These are phyloP conservation scores for Anoplophora glabripennis DNA, from an alignment of 1,140 invertebrate species.

Conservation along the genomic window DNA sequence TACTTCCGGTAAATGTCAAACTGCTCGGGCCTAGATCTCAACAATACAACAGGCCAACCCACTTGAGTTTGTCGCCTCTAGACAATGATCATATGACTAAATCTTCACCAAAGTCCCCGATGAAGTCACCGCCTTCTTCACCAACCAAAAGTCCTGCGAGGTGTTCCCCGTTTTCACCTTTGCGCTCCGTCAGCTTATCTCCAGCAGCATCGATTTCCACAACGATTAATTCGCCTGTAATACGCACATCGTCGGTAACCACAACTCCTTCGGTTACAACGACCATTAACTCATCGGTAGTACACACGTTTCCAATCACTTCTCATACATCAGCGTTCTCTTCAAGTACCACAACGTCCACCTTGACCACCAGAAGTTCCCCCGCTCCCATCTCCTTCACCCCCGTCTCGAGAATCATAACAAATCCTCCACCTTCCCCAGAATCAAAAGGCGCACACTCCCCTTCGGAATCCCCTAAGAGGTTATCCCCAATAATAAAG, in stretches of 20 bases:
- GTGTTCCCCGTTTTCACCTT: constrained; percentile 38
- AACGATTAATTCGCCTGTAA: neutral
- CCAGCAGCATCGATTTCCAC: constrained; percentile 17
- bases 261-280: constrained; percentile 17
- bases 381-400: constrained; percentile 1
- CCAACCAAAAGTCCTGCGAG: constrained; percentile 39
- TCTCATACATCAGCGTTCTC: constrained; percentile 18
- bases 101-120: constrained; percentile 25
- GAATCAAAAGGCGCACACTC: neutral
- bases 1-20: constrained; percentile 54
- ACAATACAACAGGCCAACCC: constrained; percentile 33
- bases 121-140: constrained; percentile 32
- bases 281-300: constrained; percentile 10
- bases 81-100: constrained; percentile 22
- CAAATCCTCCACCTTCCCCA: constrained; percentile 8
- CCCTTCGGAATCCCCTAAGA: constrained; percentile 12
- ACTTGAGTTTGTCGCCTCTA: constrained; percentile 29
- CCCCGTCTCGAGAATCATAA: neutral
- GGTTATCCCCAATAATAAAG: constrained; percentile 32
- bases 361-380: constrained; percentile 4
- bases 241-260: constrained; percentile 5
- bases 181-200: constrained; percentile 38
- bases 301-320: constrained; percentile 2
- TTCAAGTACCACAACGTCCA: constrained; percentile 7
- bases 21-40: constrained; percentile 42